Percentiles rank a stretch among this genome's conserved stretches.
phyloP scores from a whole-genome alignment of 2,797 vertebrate species.

The Erpetoichthys calabaricus region DNA sequence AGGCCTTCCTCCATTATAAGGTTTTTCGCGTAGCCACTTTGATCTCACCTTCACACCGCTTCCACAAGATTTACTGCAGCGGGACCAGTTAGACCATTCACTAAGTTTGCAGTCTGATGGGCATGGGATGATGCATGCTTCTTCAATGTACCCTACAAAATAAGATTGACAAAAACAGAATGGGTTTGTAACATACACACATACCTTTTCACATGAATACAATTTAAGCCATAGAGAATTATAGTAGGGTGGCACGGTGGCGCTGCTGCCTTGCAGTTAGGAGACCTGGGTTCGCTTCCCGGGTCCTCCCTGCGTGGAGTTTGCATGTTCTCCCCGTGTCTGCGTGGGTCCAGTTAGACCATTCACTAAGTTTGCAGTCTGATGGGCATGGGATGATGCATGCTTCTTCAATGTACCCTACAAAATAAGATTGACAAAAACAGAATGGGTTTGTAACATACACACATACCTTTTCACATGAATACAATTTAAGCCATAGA shows the following conservation, averaged over 20 bases:
- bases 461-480: too few relatives aligned
- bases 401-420: conserved; percentile 94
- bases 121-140: conserved; percentile 92
- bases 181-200: too few relatives aligned
- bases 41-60: conserved; percentile 94
- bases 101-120: conserved; percentile 96
- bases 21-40: conserved; percentile 96
- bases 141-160: conserved; percentile 80
- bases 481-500: too few relatives aligned
- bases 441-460: too few relatives aligned
- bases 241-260: too few relatives aligned
- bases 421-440: not conserved
- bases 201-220: too few relatives aligned
- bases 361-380: conserved; percentile 94
- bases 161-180: too few relatives aligned
- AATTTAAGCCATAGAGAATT: too few relatives aligned
- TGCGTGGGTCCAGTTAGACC: conserved; percentile 98
- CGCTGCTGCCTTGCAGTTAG: too few relatives aligned
- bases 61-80: conserved; percentile 92
- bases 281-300: too few relatives aligned
- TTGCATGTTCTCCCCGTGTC: too few relatives aligned
- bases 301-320: too few relatives aligned
- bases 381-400: conserved; percentile 94
- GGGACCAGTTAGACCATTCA: conserved; percentile 97
- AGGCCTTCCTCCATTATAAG: conserved; percentile 87